phyloP scores from a whole-genome alignment of 2,888 invertebrate species.

The Caenorhabditis zanzibari region DNA sequence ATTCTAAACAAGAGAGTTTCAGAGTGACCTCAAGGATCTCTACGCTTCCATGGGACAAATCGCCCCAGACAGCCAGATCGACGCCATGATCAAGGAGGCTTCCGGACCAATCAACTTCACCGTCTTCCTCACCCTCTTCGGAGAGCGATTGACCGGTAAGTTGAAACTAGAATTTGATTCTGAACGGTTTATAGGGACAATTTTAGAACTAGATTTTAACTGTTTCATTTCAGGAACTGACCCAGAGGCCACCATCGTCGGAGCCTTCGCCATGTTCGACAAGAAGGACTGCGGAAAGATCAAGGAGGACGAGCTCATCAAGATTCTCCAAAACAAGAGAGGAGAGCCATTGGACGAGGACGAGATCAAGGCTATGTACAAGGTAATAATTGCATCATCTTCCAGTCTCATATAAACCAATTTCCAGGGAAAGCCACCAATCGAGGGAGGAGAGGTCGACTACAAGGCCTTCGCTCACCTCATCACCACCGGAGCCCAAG shows the following conservation, averaged over 20 bases:
- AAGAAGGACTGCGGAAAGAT: conserved; percentile 84
- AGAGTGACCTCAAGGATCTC: conserved; percentile 85
- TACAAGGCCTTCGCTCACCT: conserved; percentile 85
- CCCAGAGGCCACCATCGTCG: conserved; percentile 85
- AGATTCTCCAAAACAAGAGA: conserved; percentile 83
- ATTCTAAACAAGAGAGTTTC: conserved; percentile 33
- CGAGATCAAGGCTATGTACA: conserved; percentile 83
- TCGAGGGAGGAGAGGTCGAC: conserved; percentile 85
- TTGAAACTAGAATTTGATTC: no score
- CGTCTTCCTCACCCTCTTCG: conserved; percentile 83
- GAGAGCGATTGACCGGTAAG: conserved; percentile 83
- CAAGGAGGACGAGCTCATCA: conserved; percentile 84
- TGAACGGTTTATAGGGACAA: no score
- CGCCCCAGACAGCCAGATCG: conserved; percentile 82
- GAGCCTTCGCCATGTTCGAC: conserved; percentile 86
- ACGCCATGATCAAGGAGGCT: conserved; percentile 83
- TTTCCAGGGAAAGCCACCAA: conserved; percentile 84
- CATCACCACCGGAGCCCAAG: conserved; percentile 85
- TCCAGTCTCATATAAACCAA: background rate
- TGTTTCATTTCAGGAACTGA: conserved; percentile 84
- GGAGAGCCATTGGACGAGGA: conserved; percentile 83
- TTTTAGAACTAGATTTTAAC: background rate
- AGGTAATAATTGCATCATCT: conserved; percentile 57
- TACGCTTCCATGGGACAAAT: conserved; percentile 85
- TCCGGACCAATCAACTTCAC: conserved; percentile 84